Evolutionary conservation across 2,888 invertebrate genomes (phyloP).

Genomic region (Escarpia spicata): DNA sequence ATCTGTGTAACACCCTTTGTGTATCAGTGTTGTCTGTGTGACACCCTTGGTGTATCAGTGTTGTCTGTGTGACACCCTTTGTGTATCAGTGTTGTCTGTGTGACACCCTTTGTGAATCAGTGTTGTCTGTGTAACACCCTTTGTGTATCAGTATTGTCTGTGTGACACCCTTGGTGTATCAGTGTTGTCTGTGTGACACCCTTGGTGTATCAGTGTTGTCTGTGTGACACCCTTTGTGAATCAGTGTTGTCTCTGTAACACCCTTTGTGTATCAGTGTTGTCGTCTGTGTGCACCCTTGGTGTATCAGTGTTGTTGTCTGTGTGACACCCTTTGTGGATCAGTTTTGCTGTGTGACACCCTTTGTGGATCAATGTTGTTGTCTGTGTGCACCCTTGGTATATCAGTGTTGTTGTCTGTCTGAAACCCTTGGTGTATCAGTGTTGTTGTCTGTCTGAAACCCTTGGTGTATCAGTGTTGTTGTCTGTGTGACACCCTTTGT

Average conservation of each 20-base stretch:
- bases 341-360: not conserved
- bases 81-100: not conserved
- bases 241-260: not conserved
- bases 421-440: no score
- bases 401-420: no score
- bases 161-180: not conserved
- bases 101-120: not conserved
- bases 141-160: not conserved
- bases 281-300: not conserved
- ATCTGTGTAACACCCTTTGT: not conserved
- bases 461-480: no score
- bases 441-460: no score
- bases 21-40: not conserved
- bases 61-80: not conserved
- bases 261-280: not conserved
- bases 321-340: not conserved
- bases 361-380: not conserved
- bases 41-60: not conserved
- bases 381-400: no score
- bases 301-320: not conserved
- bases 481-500: no score
- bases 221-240: not conserved
- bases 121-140: not conserved
- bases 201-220: not conserved
- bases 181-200: not conserved